Evolutionary conservation across 2,888 invertebrate species (phyloP).

Genomic region (Dasypogon diadema): DNA sequence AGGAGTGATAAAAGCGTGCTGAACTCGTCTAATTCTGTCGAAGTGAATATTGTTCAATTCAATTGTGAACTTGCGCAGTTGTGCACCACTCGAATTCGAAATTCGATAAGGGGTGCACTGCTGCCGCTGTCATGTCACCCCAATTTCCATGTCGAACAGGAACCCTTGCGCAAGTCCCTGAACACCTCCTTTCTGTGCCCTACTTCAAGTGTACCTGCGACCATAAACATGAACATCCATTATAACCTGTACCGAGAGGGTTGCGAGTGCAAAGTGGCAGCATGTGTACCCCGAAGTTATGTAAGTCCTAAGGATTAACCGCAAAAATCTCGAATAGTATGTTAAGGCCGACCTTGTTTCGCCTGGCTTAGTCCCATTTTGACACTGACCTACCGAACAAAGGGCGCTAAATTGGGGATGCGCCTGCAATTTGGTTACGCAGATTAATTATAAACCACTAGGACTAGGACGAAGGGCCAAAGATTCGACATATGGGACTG

Average conservation of each 20-base stretch:
- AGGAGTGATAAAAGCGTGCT: constrained; percentile 32
- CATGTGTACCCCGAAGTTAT: neutral
- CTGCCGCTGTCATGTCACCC: constrained; percentile 9
- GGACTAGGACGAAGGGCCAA: neutral
- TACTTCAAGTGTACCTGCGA: neutral
- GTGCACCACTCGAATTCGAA: neutral
- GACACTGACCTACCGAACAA: constrained; percentile 44
- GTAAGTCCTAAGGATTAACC: constrained; percentile 23
- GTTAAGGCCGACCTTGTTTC: constrained; percentile 11
- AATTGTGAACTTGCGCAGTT: neutral
- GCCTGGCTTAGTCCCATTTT: constrained; percentile 17
- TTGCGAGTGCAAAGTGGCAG: constrained; percentile 3
- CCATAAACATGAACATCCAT: neutral
- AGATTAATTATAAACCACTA: constrained; percentile 25
- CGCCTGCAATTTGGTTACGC: constrained; percentile 14
- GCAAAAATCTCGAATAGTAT: constrained; percentile 29
- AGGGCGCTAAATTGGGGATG: constrained; percentile 17
- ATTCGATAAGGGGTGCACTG: neutral
- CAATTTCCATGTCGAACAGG: too few relatives aligned
- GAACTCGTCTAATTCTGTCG: constrained; percentile 35
- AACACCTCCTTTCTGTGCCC: neutral
- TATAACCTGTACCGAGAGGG: constrained; percentile 11
- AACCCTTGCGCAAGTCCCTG: neutral
- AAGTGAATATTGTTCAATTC: neutral
- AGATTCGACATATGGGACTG: neutral